These are phyloP conservation scores for Podarcis cretensis DNA, from an alignment of 2,113 vertebrate genomes.

Conservation along the genomic window DNA sequence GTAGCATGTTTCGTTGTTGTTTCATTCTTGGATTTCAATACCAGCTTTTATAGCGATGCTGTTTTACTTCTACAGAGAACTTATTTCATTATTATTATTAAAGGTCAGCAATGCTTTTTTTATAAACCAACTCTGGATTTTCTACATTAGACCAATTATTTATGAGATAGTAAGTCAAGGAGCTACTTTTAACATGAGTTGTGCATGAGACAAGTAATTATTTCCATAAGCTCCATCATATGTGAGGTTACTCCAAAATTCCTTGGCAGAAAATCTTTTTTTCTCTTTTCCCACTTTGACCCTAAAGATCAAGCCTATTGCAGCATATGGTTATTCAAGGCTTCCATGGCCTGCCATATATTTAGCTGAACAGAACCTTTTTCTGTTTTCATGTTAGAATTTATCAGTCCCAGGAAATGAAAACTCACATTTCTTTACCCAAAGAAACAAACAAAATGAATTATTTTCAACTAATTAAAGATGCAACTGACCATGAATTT, in stretches of 20 bases:
- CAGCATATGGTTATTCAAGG: slow-evolving; percentile 51
- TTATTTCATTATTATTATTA: neutral
- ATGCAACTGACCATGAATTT: slow-evolving; percentile 46
- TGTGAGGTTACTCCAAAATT: neutral
- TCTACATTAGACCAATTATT: too few relatives aligned
- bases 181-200: neutral
- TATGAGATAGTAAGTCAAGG: too few relatives aligned
- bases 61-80: neutral
- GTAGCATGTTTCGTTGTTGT: neutral
- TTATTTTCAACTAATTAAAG: slow-evolving; percentile 47
- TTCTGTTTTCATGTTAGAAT: slow-evolving; percentile 43
- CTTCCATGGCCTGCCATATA: slow-evolving; percentile 49
- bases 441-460: slow-evolving; percentile 1
- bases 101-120: neutral
- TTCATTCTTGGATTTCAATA: neutral
- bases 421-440: slow-evolving; percentile 37
- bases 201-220: neutral
- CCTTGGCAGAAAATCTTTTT: slow-evolving; percentile 17
- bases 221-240: slow-evolving; percentile 21
- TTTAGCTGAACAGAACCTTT: slow-evolving; percentile 5
- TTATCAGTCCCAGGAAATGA: slow-evolving; percentile 40
- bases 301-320: slow-evolving; percentile 51
- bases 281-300: slow-evolving; percentile 47
- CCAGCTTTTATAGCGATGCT: too few relatives aligned
- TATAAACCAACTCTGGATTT: too few relatives aligned